phyloP scores from a whole-genome alignment of 2,113 vertebrate species.

The Oryctolagus cuniculus region mOryCun1.1 NC_091438.1:112840501-112841000 shows the following conservation, averaged over 20 bases:
- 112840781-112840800: neutral
- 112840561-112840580: too few species aligned
- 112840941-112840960: neutral
- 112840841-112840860: neutral
- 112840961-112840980: neutral
- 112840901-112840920: neutral
- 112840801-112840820: neutral
- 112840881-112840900: neutral
- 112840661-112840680: too few species aligned
- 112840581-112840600: too few species aligned
- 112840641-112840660: too few species aligned
- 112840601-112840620: too few species aligned
- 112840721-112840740: neutral
- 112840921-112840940: neutral
- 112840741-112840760: neutral
- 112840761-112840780: neutral
- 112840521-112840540: too few species aligned
- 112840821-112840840: neutral
- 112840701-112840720: neutral
- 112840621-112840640: too few species aligned
- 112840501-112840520: neutral
- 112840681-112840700: neutral
- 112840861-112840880: neutral
- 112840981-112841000: constrained; percentile 15
- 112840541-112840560: too few species aligned